A percentile compares a stretch with the other conserved stretches of the same genome.
Conservation (phyloP, 2,113 vertebrate species). For the Coptodon rendalli region DNA sequence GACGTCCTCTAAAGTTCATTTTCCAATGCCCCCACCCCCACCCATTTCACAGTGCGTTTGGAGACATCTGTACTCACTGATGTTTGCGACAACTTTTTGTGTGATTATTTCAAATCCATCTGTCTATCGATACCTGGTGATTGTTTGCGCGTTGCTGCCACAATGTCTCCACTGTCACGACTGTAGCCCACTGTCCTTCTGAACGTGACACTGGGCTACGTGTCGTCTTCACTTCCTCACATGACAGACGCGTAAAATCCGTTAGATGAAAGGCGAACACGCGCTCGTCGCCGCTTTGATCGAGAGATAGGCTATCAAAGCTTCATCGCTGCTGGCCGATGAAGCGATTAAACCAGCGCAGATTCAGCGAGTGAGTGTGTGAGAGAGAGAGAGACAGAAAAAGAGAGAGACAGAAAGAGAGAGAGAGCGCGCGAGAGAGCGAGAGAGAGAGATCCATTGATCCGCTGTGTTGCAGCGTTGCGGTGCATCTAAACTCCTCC, state of each 20-base stretch:
- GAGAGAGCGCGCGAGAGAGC: not conserved
- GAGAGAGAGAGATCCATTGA: conserved; percentile 40
- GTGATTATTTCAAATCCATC: not conserved
- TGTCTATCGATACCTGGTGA: not conserved
- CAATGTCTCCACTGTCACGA: not conserved
- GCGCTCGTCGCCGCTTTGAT: not conserved
- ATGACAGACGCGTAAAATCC: not conserved
- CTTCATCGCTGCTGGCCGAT: not conserved
- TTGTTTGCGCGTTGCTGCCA: not conserved
- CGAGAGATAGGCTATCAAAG: not conserved
- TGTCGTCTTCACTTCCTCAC: not conserved
- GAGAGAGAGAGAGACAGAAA: not conserved
- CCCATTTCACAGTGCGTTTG: not conserved
- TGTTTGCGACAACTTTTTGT: not conserved
- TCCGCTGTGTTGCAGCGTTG: not conserved
- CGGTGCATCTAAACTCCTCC: conserved; percentile 61
- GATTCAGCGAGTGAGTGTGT: not conserved
- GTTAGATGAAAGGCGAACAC: not conserved
- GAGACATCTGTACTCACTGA: not conserved
- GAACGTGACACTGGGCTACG: not conserved
- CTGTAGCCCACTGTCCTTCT: not conserved
- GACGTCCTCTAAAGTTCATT: not conserved
- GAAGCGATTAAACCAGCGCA: not conserved
- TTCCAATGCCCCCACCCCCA: fast-evolving
- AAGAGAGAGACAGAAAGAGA: not conserved